These are phyloP conservation scores for Thamnophis sirtalis DNA, from an alignment of 2,113 vertebrate species.

Conservation along the genomic window DNA sequence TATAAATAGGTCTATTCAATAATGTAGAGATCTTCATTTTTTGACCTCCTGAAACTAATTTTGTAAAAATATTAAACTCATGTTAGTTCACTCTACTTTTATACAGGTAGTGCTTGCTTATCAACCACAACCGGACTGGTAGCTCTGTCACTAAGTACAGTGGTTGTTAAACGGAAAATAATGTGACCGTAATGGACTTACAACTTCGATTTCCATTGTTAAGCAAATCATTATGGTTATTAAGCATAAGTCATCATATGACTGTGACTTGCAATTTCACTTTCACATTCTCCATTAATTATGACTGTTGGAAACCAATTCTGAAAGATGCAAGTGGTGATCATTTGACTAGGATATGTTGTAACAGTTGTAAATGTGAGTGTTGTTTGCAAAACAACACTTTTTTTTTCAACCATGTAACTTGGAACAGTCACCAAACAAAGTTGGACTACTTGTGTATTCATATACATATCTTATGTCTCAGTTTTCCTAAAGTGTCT, in stretches of 20 bases:
- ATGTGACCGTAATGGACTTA: neutral
- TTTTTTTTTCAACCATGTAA: neutral
- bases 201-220: neutral
- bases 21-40: neutral
- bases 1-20: neutral
- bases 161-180: neutral
- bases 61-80: neutral
- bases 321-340: neutral
- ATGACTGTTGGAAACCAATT: neutral
- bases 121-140: neutral
- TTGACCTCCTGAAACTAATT: neutral
- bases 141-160: neutral
- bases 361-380: neutral
- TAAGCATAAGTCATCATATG: neutral
- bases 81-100: neutral
- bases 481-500: neutral
- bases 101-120: neutral
- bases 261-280: neutral
- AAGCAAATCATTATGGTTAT: neutral
- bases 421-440: neutral
- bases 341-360: neutral
- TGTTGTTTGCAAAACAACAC: neutral
- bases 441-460: neutral
- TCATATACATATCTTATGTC: neutral
- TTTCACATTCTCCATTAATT: neutral